Conservation (phyloP, 2,113 vertebrate species). For the Pomatorhinus ruficollis region DNA sequence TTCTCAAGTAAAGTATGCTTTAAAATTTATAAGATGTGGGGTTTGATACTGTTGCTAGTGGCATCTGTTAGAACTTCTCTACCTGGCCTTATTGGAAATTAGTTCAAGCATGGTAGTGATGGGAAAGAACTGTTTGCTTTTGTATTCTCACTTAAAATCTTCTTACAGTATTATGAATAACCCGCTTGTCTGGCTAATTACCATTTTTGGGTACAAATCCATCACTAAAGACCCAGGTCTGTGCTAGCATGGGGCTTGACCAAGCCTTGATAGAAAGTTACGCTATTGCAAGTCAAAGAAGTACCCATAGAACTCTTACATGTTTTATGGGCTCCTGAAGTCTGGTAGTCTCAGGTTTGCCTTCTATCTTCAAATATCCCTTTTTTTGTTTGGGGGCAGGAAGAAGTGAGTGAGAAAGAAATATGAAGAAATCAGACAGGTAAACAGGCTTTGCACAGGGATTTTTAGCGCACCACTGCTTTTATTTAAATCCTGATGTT, state of each 20-base stretch:
- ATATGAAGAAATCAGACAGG: not conserved
- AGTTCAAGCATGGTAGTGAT: not conserved
- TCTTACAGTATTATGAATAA: not conserved
- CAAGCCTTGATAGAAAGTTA: not conserved
- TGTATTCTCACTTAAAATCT: not conserved
- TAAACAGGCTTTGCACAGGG: not conserved
- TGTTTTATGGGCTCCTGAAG: not conserved
- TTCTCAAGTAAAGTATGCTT: not conserved
- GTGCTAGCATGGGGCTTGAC: not conserved
- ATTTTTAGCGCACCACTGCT: not conserved
- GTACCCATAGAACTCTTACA: accelerated
- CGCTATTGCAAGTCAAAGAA: not conserved
- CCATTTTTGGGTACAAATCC: not conserved
- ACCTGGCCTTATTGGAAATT: not conserved
- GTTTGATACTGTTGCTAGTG: not conserved
- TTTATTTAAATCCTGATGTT: constrained; percentile 30
- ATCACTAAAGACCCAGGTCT: not conserved
- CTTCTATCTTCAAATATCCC: not conserved
- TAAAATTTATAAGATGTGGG: not conserved
- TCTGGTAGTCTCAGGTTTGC: not conserved
- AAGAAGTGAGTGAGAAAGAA: not conserved
- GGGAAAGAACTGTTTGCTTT: not conserved
- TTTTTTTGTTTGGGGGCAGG: not conserved
- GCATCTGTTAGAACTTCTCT: not conserved
- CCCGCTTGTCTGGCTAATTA: not conserved